Evolutionary conservation across 1,140 invertebrate species (phyloP).

Genomic region (Caenorhabditis inopinata): DNA sequence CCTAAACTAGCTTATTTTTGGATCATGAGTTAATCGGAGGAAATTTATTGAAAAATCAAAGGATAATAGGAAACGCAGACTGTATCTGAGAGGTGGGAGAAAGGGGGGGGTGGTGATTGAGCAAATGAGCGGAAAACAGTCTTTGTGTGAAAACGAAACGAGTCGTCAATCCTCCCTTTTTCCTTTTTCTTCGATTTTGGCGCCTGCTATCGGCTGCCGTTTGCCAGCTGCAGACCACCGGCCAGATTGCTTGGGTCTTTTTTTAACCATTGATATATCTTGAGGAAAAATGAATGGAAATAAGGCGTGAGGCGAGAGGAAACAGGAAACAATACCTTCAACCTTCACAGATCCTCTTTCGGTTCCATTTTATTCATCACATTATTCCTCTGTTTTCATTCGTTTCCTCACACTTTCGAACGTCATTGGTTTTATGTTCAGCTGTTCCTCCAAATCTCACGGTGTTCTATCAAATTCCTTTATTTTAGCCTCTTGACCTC

Average conservation of each 20-base stretch:
- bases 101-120: neutral
- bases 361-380: neutral
- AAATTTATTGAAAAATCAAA: neutral
- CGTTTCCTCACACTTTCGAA: constrained; percentile 15
- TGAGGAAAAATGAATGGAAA: neutral
- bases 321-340: constrained; percentile 4
- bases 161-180: neutral
- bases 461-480: neutral
- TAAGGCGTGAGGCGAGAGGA: neutral
- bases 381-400: neutral
- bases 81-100: neutral
- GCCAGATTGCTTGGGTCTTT: neutral
- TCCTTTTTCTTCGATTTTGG: neutral
- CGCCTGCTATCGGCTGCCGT: neutral
- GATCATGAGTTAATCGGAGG: neutral
- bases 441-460: neutral
- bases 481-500: neutral
- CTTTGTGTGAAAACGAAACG: constrained; percentile 25
- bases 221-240: neutral
- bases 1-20: neutral
- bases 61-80: neutral
- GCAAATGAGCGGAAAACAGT: constrained; percentile 23
- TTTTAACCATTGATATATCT: constrained; percentile 21
- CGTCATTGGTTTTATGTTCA: constrained; percentile 5
- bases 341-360: constrained; percentile 17